Percentiles rank a stretch among this genome's conserved stretches.
Evolutionary conservation across 1,140 invertebrate species (phyloP).

Genomic region (Mercenaria mercenaria): DNA sequence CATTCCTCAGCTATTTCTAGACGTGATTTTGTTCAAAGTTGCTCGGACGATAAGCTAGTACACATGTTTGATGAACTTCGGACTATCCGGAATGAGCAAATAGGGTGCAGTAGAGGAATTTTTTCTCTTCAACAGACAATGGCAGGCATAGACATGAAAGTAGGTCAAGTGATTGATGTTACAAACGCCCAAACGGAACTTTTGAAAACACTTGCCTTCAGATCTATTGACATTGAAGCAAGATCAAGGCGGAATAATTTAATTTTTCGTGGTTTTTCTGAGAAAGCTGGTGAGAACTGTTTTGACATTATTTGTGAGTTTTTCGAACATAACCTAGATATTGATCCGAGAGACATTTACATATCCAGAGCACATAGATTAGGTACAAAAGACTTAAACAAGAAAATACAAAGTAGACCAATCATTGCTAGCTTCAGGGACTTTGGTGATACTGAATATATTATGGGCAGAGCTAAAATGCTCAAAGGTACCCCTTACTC

Average conservation of each 20-base stretch:
- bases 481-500: too few relatives aligned
- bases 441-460: too few relatives aligned
- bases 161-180: neutral
- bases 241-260: conserved; percentile 31
- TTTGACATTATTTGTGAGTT: too few relatives aligned
- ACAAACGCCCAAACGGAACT: conserved; percentile 3
- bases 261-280: conserved; percentile 16
- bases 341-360: too few relatives aligned
- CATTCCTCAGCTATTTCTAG: too few relatives aligned
- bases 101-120: neutral
- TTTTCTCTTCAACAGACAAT: neutral
- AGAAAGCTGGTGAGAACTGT: conserved; percentile 12
- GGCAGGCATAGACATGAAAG: neutral
- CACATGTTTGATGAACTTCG: conserved; percentile 12
- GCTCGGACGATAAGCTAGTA: conserved; percentile 2
- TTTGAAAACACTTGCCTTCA: conserved; percentile 21
- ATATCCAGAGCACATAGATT: too few relatives aligned
- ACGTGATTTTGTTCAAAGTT: conserved; percentile 33
- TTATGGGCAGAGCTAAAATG: too few relatives aligned
- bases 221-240: conserved; percentile 43
- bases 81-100: conserved; percentile 1
- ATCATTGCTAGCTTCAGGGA: too few relatives aligned
- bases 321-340: too few relatives aligned
- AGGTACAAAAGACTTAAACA: too few relatives aligned
- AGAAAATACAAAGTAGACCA: too few relatives aligned